Conservation (phyloP, 2,113 vertebrate genomes). For the Copsychus sechellarum region DNA sequence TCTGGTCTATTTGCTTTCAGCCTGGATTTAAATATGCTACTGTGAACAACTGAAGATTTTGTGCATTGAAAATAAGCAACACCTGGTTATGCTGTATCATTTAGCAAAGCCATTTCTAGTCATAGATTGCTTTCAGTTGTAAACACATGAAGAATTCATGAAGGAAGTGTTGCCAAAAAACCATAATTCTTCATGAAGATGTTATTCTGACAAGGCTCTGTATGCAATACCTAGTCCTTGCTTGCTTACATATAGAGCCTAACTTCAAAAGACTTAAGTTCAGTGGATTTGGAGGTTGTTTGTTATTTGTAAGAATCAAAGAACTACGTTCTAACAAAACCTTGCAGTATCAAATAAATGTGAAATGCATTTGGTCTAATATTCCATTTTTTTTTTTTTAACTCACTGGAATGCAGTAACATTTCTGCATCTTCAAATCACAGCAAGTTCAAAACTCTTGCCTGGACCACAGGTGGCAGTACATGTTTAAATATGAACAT, state of each 20-base stretch:
- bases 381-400: background rate
- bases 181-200: background rate
- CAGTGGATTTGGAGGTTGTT: background rate
- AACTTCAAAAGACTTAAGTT: background rate
- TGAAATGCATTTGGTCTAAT: background rate
- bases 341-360: background rate
- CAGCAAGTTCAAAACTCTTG: background rate
- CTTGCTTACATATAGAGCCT: background rate
- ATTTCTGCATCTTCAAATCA: background rate
- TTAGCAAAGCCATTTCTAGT: background rate
- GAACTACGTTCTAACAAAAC: background rate
- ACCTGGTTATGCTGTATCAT: background rate
- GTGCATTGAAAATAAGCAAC: background rate
- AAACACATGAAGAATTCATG: background rate
- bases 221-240: background rate
- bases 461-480: constrained; percentile 38
- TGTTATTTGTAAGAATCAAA: background rate
- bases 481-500: background rate
- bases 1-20: background rate
- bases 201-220: background rate
- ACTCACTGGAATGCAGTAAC: background rate
- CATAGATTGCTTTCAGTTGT: background rate
- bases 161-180: background rate
- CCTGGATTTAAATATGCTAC: background rate
- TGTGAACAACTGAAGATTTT: background rate